Conservation (phyloP, 2,113 vertebrate genomes). For the Trogon surrucura region DNA sequence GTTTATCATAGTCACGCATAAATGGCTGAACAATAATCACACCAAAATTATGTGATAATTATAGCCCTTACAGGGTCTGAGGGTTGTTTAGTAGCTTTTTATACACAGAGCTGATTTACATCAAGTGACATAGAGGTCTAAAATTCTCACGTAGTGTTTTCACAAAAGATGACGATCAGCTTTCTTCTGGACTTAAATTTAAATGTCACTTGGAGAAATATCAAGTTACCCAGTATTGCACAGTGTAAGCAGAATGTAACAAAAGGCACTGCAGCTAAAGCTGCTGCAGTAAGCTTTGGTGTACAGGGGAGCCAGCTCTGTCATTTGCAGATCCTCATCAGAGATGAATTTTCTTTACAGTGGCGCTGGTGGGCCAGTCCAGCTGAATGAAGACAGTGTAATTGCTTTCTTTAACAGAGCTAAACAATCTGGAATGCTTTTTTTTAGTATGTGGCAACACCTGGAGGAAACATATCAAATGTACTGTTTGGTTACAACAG, state of each 20-base stretch:
- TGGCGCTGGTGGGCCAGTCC: neutral
- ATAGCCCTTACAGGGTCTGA: constrained; percentile 5
- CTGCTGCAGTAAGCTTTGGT: constrained; percentile 50
- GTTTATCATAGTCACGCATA: constrained; percentile 55
- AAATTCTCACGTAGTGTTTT: constrained; percentile 22
- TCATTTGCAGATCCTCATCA: constrained; percentile 47
- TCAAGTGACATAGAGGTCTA: constrained; percentile 18
- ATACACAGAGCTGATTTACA: constrained; percentile 23
- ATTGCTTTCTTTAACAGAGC: constrained; percentile 61
- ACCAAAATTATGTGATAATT: constrained; percentile 58
- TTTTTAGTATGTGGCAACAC: constrained; percentile 32
- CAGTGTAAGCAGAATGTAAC: constrained; percentile 41
- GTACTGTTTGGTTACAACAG: neutral
- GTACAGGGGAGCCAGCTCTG: constrained; percentile 38
- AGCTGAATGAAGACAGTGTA: constrained; percentile 14
- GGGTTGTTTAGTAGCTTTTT: constrained; percentile 21
- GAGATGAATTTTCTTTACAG: constrained; percentile 52
- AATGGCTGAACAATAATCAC: constrained; percentile 59
- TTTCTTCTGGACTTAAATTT: constrained; percentile 52
- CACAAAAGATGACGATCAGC: constrained; percentile 19
- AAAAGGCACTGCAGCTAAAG: constrained; percentile 35
- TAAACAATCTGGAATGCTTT: constrained; percentile 36
- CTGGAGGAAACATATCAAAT: constrained; percentile 6
- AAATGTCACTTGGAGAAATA: constrained; percentile 60
- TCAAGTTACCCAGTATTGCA: constrained; percentile 40